phyloP scores from a whole-genome alignment of 2,888 invertebrate species.

The Odiellus spinosus region DNA sequence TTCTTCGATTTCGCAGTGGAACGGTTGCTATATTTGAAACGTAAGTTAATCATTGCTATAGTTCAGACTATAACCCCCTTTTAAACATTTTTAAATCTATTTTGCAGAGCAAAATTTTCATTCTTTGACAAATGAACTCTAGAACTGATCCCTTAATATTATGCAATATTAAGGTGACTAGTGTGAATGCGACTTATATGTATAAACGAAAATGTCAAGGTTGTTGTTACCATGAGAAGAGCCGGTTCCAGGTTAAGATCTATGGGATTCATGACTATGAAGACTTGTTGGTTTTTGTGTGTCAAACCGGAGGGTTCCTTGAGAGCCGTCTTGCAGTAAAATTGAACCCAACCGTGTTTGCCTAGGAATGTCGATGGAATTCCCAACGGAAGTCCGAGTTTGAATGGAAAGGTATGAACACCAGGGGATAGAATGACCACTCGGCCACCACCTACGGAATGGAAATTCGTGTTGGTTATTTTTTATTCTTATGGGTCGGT shows the following conservation, averaged over 20 bases:
- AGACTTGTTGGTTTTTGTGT: conserved; percentile 92
- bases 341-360: conserved; percentile 88
- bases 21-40: conserved; percentile 65
- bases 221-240: conserved; percentile 51
- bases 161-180: no score
- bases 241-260: conserved; percentile 79
- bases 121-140: no score
- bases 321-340: conserved; percentile 77
- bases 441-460: conserved; percentile 8
- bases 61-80: no score
- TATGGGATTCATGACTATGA: conserved; percentile 89
- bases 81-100: no score
- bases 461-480: no score
- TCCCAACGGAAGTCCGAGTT: conserved; percentile 72
- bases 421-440: conserved; percentile 70
- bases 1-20: conserved; percentile 80
- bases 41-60: no score
- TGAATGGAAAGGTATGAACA: conserved; percentile 88
- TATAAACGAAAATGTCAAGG: not conserved
- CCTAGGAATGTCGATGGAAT: conserved; percentile 83
- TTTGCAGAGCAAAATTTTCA: no score
- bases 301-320: conserved; percentile 74
- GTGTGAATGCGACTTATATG: no score
- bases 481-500: no score
- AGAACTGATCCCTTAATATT: no score